phyloP scores from a whole-genome alignment of 2,888 invertebrate species.

The Ophion obscuratus region DNA sequence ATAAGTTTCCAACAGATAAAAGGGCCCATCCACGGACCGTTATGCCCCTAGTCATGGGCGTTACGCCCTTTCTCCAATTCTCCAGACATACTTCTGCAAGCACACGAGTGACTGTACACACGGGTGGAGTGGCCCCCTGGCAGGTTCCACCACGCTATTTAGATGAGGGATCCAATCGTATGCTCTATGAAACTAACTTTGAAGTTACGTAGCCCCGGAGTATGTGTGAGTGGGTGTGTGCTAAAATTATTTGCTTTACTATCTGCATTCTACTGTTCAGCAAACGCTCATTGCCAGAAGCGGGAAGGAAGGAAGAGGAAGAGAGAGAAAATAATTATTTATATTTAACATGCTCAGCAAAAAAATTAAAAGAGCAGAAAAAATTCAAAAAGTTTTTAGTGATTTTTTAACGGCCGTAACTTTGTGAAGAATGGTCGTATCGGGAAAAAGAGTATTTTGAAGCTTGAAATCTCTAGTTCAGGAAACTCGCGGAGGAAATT shows the following conservation, averaged over 20 bases:
- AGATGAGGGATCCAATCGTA: conserved; percentile 32
- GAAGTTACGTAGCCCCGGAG: neutral
- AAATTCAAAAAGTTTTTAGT: no score
- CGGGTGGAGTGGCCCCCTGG: neutral
- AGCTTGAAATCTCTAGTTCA: no score
- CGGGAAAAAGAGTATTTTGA: no score
- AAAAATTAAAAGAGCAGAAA: no score
- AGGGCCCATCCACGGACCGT: neutral
- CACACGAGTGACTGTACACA: neutral
- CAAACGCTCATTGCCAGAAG: neutral
- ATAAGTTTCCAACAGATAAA: neutral
- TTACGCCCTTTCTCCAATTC: neutral
- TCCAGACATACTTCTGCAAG: neutral
- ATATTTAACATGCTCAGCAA: neutral
- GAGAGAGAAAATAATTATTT: neutral
- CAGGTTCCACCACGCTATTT: conserved; percentile 23
- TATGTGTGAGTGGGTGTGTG: neutral
- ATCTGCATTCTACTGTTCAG: neutral
- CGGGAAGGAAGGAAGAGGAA: neutral
- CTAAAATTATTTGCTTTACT: conserved; percentile 10
- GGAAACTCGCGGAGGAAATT: no score
- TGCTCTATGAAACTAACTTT: conserved; percentile 32
- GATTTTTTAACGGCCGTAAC: no score
- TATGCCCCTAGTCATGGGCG: neutral
- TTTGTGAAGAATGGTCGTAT: no score